A percentile compares a stretch with the other conserved stretches of the same genome.
phyloP scores from a whole-genome alignment of 2,888 invertebrate genomes.

The Eretmocerus hayati region DNA sequence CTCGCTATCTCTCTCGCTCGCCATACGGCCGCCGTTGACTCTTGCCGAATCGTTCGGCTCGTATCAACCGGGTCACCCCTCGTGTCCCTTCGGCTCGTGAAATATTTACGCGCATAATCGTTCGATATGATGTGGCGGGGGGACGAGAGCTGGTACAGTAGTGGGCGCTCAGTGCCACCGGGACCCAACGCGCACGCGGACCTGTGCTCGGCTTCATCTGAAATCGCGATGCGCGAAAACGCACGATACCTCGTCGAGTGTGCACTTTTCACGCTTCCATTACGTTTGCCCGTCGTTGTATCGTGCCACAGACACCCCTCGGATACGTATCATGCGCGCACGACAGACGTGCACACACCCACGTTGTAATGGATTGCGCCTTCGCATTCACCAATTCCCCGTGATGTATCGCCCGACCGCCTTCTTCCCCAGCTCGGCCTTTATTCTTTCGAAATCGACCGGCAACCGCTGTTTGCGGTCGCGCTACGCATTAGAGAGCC shows the following conservation, averaged over 20 bases:
- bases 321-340: background rate
- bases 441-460: background rate
- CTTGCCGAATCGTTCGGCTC: conserved; percentile 1
- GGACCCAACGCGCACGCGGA: no score
- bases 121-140: conserved; percentile 25
- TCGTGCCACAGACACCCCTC: background rate
- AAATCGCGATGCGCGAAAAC: conserved; percentile 13
- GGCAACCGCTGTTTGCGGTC: background rate
- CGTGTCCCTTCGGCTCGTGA: conserved; percentile 26
- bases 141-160: background rate
- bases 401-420: conserved; percentile 25
- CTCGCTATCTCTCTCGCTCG: background rate
- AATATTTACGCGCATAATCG: conserved; percentile 41
- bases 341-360: conserved; percentile 19
- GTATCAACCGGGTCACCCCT: conserved; percentile 13
- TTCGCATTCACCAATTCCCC: conserved; percentile 17
- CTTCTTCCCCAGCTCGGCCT: conserved; percentile 11
- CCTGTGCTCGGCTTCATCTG: no score
- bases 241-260: background rate
- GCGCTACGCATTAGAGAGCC: no score
- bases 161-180: no score
- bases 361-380: conserved; percentile 9
- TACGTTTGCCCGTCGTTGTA: conserved; percentile 1
- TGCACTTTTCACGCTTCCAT: conserved; percentile 24
- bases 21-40: background rate